Evolutionary conservation across 2,888 invertebrate species (phyloP), one percentile per base, ranked within the genome.

Genomic region (Napeogenes sylphis): DNA sequence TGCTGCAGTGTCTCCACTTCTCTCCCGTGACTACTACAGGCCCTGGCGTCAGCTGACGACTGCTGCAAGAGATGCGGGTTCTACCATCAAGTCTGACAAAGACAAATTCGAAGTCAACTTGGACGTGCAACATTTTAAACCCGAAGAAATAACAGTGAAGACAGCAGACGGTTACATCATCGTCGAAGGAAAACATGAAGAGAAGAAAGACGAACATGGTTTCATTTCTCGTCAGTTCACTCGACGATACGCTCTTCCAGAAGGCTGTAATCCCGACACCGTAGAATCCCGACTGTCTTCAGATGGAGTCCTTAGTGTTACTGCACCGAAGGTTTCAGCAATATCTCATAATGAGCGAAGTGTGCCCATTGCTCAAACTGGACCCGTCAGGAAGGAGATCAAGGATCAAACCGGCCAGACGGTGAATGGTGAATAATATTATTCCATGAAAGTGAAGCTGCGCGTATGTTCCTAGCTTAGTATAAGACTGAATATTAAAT

Each of bases 121-220:
- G 74, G 95, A 96, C 75, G 94, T 95, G 4, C 93, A 94, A 67
- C 94, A 95, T 65, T 96, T 95, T 73, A 82, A 92, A 4, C 95
- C 95, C 0, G 92, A 93, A 57, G 95, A 96, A 76, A 92, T 96
- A 55, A 89, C 91, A 0, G 95, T 96, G 0, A 95, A 95, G 80
- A 94, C 94, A 0, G 91, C 92, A 0, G 94, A 94, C 59, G 92
- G 93, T 57, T 91, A 84, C 55, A 91, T 96, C 12, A 90, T 95
- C 3, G 91, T 95, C 32, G 94, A 95, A 79, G 95, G 94, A 0
- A 95, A 94, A 74, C 95, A 96, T 71, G 94, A 94, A 70, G 95
- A 95, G 75, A 93, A 93, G 73, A 91, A 92, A 64, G 95, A 95
- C 68, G 92, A 93, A 35, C 93, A 94, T 72, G 95, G 95, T 0